Conservation (phyloP, 2,797 vertebrate genomes). For the Pseudochaenichthys georgianus region DNA sequence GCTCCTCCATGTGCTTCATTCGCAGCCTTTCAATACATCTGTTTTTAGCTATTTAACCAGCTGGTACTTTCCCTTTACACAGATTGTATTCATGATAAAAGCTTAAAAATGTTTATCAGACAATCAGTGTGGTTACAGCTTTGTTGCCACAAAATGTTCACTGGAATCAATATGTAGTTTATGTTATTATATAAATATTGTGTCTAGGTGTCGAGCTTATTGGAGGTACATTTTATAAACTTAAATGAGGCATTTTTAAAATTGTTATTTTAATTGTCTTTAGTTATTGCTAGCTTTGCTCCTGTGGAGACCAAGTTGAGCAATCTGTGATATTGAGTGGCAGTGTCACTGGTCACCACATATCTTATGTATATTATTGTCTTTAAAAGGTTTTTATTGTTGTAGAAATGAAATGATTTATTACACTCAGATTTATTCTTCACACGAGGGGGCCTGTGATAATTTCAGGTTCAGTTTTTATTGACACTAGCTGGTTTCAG, state of each 20-base stretch:
- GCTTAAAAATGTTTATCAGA: not conserved
- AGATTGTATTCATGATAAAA: not conserved
- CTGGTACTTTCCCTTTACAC: not conserved
- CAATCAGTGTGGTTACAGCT: not conserved
- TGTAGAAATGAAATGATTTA: not conserved
- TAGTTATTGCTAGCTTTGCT: not conserved
- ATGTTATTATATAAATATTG: constrained; percentile 3
- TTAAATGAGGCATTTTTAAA: not conserved
- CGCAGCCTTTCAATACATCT: not conserved
- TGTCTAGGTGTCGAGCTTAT: not conserved
- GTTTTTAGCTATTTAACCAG: not conserved
- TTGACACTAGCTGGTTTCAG: constrained; percentile 32
- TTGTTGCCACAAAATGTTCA: not conserved
- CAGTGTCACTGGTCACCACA: too few relatives aligned
- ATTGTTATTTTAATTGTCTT: too few relatives aligned
- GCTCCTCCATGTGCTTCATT: not conserved
- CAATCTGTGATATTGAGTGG: too few relatives aligned
- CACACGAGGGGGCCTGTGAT: not conserved
- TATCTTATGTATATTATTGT: not conserved
- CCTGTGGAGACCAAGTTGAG: too few relatives aligned
- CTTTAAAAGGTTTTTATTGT: too few relatives aligned
- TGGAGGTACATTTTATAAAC: not conserved
- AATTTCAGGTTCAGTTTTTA: constrained; percentile 16
- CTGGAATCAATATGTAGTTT: constrained; percentile 1
- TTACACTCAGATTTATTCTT: not conserved